Base-by-base conservation (phyloP, 2,888 invertebrate species). In the Epinotia ramella region DNA sequence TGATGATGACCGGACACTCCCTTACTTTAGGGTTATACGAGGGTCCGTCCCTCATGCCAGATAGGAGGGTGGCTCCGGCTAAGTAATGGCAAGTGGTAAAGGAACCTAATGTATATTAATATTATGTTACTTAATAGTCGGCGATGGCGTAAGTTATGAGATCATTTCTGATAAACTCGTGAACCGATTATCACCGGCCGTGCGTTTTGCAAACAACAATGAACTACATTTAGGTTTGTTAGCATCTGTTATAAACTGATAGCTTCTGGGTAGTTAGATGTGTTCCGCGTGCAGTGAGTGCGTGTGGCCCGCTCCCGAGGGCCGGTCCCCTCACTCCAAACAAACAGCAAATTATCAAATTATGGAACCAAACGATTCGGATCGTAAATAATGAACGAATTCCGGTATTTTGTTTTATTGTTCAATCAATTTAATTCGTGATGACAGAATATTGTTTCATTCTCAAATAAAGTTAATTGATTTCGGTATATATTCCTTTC, bases 1-100 rank as follows among this genome's bases (percentile, higher is more conserved):
- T 91, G 89, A 87, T 91, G 89, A 91, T 90, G 84, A 86, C 84
- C 81, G 84, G 84, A 83, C 90, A 87, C 92, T 86, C 93, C 93
- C 90, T 89, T 79, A 77, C 78, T 86, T 88, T 87, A 87, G 84
- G 81, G 83, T 77, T 77, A 80, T 83, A 82, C 80, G 82, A 87
- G 91, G 92, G 92, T 89, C 84, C 85, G 84, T 86, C 92, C 92
- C 91, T 87, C 81, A 79, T 60, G 44, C 59, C 64, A 60, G 78
- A 63, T 78, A 75, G 66, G 82, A 82, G 89, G 88, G 88, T 85
- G 82, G 82, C 65, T 20, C 59, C 18, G n/a, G 6, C 81, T 84
- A 82, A 83, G 81, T 84, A 85, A 87, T 81, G 81, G 81, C 84
- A 84, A 84, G 80, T 77, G 79, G 69, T 77, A 72, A 83, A 88